These are phyloP conservation scores for Acipenser transmontanus DNA, from an alignment of 2,797 vertebrate species.

Conservation along the genomic window DNA sequence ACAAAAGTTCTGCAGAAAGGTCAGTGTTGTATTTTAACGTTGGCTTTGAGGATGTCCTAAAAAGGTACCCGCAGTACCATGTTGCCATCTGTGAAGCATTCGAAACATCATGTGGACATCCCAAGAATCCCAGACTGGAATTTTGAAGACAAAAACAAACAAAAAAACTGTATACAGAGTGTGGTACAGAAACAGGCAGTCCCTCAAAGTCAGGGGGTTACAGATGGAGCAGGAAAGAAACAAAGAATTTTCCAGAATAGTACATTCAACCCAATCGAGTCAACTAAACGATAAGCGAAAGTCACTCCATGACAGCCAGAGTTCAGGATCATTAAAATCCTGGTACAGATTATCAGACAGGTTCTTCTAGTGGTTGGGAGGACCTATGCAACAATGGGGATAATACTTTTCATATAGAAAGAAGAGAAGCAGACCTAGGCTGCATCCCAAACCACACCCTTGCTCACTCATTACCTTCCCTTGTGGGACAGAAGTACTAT, in stretches of 20 bases:
- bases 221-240: conserved; percentile 11
- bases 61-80: conserved; percentile 71
- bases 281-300: conserved; percentile 8
- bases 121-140: neutral
- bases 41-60: conserved; percentile 62
- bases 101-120: conserved; percentile 36
- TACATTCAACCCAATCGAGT: conserved; percentile 4
- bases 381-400: conserved; percentile 25
- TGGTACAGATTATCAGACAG: conserved; percentile 63
- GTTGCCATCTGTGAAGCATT: conserved; percentile 63
- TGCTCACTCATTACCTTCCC: no score
- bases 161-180: conserved; percentile 44
- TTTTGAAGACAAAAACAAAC: conserved; percentile 61
- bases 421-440: neutral
- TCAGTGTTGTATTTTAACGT: conserved; percentile 37
- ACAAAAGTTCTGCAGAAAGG: conserved; percentile 42
- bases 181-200: conserved; percentile 26
- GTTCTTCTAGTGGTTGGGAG: conserved; percentile 52
- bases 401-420: conserved; percentile 18
- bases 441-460: no score
- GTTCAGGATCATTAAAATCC: conserved; percentile 42
- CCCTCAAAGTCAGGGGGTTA: conserved; percentile 5
- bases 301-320: conserved; percentile 43
- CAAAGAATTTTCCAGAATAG: neutral
- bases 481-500: no score